Percentiles rank a stretch among this genome's conserved stretches.
Evolutionary conservation across 2,888 invertebrate species (phyloP).

Genomic region (Stegophylla sp.): DNA sequence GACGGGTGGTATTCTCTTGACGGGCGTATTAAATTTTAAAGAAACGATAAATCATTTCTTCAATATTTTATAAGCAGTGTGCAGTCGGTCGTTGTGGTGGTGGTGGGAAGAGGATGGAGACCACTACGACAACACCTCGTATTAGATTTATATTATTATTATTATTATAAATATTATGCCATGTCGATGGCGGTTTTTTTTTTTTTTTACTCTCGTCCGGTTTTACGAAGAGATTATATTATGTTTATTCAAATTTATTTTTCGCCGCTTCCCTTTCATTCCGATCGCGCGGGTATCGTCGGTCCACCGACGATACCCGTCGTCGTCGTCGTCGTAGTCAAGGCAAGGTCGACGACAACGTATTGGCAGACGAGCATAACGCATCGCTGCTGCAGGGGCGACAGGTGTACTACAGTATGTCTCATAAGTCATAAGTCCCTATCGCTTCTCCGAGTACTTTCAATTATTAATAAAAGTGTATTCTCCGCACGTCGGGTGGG

Average conservation of each 20-base stretch:
- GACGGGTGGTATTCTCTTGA: too few species aligned
- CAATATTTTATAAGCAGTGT: too few species aligned
- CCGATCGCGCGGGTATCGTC: not conserved
- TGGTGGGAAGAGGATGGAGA: not conserved
- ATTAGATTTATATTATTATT: not conserved
- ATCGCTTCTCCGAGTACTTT: too few species aligned
- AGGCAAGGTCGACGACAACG: constrained; percentile 44
- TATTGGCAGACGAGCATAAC: constrained; percentile 6
- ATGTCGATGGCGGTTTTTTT: not conserved
- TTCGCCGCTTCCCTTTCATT: not conserved
- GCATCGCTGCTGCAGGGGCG: not conserved
- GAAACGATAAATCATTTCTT: too few species aligned
- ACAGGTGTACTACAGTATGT: too few species aligned
- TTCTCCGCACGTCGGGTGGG: too few species aligned
- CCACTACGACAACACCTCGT: not conserved
- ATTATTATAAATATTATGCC: too few species aligned
- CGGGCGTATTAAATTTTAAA: too few species aligned
- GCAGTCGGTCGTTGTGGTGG: too few species aligned
- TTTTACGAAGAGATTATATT: not conserved
- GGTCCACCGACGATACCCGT: not conserved
- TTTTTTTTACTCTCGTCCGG: not conserved
- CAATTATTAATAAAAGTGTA: too few species aligned
- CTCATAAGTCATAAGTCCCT: too few species aligned
- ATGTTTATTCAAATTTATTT: not conserved
- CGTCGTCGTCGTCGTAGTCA: constrained; percentile 7